Conservation (phyloP, 2,888 invertebrate species). For the Cryptocephalus moraei region DNA sequence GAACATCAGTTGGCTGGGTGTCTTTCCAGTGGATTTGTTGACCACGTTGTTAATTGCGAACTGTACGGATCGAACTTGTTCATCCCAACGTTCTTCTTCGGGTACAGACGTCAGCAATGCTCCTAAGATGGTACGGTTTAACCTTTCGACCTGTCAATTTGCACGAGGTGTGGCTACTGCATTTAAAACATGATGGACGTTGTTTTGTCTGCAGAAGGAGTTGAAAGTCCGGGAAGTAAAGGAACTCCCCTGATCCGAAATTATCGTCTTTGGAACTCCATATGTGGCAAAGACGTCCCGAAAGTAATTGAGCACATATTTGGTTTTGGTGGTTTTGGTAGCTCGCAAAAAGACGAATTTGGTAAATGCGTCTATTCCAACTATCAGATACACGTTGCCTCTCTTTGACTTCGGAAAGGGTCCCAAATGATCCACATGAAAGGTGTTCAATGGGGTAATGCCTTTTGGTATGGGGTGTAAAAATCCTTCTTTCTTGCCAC, state of each 20-base stretch:
- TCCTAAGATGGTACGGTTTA: no score
- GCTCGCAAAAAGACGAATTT: conserved; percentile 10
- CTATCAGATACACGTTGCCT: conserved; percentile 18
- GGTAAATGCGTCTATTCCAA: conserved; percentile 6
- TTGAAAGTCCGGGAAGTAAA: conserved; percentile 29
- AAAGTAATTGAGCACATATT: conserved; percentile 11
- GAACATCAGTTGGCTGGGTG: no score
- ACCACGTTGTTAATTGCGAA: no score
- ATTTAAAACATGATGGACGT: no score
- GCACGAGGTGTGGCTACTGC: no score
- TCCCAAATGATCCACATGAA: conserved; percentile 31
- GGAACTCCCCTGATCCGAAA: no score
- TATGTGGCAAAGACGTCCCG: conserved; percentile 10
- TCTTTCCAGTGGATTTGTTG: no score
- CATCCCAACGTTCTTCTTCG: no score
- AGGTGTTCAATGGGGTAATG: conserved; percentile 2
- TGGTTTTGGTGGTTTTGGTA: conserved; percentile 12
- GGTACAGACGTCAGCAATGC: no score
- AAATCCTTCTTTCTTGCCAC: conserved; percentile 8
- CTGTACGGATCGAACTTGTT: no score
- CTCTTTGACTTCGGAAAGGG: conserved; percentile 29
- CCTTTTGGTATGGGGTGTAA: conserved; percentile 9
- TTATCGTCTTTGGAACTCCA: conserved; percentile 21
- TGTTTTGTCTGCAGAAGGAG: no score
- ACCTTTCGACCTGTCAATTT: no score